Evolutionary conservation across 2,888 invertebrate genomes (phyloP).

Genomic region (Silvanus unidentatus): DNA sequence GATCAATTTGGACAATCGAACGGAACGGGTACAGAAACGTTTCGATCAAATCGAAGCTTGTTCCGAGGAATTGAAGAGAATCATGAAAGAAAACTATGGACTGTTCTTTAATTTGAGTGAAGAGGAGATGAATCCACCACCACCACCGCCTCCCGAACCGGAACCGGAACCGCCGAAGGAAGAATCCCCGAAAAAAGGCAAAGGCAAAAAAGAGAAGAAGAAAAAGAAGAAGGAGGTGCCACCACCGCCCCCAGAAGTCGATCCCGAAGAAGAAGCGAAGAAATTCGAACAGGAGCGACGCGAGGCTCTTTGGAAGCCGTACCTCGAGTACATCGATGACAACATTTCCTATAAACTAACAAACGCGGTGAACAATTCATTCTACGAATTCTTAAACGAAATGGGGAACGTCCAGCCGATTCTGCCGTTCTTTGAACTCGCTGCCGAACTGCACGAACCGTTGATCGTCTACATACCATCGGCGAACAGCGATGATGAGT

Average conservation of each 20-base stretch:
- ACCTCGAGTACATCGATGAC: constrained; percentile 27
- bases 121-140: constrained; percentile 11
- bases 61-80: constrained; percentile 52
- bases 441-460: constrained; percentile 66
- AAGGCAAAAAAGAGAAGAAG: constrained; percentile 45
- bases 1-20: constrained; percentile 54
- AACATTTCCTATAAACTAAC: constrained; percentile 12
- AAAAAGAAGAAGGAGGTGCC: constrained; percentile 30
- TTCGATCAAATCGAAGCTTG: constrained; percentile 49
- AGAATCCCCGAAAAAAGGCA: constrained; percentile 45
- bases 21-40: constrained; percentile 51
- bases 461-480: constrained; percentile 70
- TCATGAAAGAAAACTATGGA: constrained; percentile 61
- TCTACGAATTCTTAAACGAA: constrained; percentile 56
- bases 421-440: constrained; percentile 69
- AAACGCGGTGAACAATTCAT: constrained; percentile 49
- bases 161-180: constrained; percentile 8
- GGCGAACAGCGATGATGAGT: constrained; percentile 58
- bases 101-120: constrained; percentile 56
- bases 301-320: constrained; percentile 39
- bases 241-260: constrained; percentile 3
- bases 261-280: constrained; percentile 6
- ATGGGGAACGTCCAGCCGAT: constrained; percentile 42
- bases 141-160: constrained; percentile 11
- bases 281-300: constrained; percentile 44